Evolutionary conservation across 2,797 vertebrate species (phyloP).

Genomic region (Myotis findleyi): DNA sequence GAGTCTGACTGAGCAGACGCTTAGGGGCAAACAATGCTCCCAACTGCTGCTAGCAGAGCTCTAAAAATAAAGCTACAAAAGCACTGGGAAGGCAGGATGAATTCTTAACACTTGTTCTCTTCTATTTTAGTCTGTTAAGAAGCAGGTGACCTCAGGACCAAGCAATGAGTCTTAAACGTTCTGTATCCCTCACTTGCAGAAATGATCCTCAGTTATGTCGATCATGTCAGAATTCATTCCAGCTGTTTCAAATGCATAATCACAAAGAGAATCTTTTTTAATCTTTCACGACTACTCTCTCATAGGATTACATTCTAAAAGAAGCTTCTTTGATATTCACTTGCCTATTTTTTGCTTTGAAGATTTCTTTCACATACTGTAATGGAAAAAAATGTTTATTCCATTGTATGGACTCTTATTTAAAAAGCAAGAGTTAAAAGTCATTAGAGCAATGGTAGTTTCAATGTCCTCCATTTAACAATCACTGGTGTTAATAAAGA

Average conservation of each 20-base stretch:
- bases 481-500: conserved; percentile 16
- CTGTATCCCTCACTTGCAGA: conserved; percentile 58
- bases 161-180: conserved; percentile 75
- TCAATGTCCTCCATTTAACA: neutral
- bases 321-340: conserved; percentile 58
- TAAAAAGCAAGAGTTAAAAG: conserved; percentile 13
- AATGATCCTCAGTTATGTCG: neutral
- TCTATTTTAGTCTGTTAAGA: conserved; percentile 77
- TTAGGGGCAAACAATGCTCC: conserved; percentile 74
- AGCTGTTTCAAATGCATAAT: conserved; percentile 80
- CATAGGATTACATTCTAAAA: conserved; percentile 61
- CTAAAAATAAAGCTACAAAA: conserved; percentile 87
- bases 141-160: conserved; percentile 76
- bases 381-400: conserved; percentile 40
- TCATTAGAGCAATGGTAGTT: neutral
- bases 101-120: conserved; percentile 84
- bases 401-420: neutral
- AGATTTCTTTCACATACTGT: conserved; percentile 53
- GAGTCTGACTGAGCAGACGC: conserved; percentile 72
- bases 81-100: conserved; percentile 76
- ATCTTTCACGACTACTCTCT: conserved; percentile 30
- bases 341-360: conserved; percentile 58
- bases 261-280: conserved; percentile 41
- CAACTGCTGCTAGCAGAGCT: conserved; percentile 71
- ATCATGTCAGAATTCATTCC: conserved; percentile 68